phyloP scores from a whole-genome alignment of 2,797 vertebrate genomes.

The Vespertilio murinus region DNA sequence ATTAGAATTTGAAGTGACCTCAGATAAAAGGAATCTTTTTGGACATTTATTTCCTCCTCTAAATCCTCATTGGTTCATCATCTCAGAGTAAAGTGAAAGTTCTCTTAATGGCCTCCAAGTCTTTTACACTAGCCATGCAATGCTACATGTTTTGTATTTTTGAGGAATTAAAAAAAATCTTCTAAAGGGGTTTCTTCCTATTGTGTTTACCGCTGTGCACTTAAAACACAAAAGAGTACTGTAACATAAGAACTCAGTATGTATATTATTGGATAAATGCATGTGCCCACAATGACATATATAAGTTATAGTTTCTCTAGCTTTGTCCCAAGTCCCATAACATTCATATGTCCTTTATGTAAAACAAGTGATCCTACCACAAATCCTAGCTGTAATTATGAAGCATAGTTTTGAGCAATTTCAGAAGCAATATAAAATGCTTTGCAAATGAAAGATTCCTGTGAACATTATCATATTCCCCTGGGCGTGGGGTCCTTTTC shows the following conservation, averaged over 20 bases:
- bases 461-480: slow-evolving; percentile 31
- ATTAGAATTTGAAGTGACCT: not conserved
- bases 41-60: not conserved
- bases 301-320: not conserved
- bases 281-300: not conserved
- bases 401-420: slow-evolving; percentile 9
- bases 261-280: not conserved
- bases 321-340: not conserved
- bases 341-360: not conserved
- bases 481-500: not conserved
- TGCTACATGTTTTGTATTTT: not conserved
- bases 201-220: not conserved
- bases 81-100: not conserved
- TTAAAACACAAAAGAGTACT: not conserved
- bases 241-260: not conserved
- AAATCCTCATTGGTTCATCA: not conserved
- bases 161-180: not conserved
- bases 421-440: slow-evolving; percentile 28
- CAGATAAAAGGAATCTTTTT: slow-evolving; percentile 14
- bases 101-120: not conserved
- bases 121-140: not conserved
- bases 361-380: not conserved
- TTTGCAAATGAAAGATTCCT: slow-evolving; percentile 20
- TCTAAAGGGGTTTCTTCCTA: not conserved
- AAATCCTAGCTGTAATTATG: not conserved